These are phyloP conservation scores for Chiroxiphia lanceolata DNA, from an alignment of 2,797 vertebrate species.

Conservation along the genomic window DNA sequence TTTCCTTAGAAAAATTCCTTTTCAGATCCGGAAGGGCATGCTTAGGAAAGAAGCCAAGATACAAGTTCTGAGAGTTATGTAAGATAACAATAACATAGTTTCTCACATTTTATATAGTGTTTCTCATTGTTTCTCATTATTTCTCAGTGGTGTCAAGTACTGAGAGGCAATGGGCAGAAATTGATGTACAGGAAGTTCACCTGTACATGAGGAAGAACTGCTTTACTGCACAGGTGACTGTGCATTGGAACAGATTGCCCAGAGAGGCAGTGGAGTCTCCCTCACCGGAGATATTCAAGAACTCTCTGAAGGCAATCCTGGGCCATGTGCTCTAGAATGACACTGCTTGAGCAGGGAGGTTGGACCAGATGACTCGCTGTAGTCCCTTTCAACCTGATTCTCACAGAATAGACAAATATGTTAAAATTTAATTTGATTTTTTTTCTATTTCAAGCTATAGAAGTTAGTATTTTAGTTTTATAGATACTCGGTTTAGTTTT, in stretches of 20 bases:
- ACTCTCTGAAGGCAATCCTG: background rate
- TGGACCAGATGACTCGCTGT: no score
- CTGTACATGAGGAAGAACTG: background rate
- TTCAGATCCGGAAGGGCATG: background rate
- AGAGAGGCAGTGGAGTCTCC: background rate
- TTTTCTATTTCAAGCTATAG: background rate
- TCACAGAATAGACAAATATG: background rate
- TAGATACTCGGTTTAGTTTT: background rate
- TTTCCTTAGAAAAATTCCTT: background rate
- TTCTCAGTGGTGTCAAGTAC: background rate
- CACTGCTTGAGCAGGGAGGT: background rate
- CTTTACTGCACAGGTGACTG: fast-evolving
- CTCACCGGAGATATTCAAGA: background rate
- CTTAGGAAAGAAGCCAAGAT: background rate
- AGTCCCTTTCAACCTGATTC: background rate
- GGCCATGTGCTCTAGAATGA: no score
- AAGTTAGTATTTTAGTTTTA: background rate
- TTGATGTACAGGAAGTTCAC: background rate
- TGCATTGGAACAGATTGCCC: background rate
- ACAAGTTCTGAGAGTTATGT: background rate
- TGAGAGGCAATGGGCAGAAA: background rate
- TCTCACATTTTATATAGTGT: background rate
- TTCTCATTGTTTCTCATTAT: background rate
- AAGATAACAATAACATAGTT: background rate
- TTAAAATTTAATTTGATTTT: background rate